Conservation (phyloP, 2,797 vertebrate genomes). For the Lepilemur ruficaudatus region DNA sequence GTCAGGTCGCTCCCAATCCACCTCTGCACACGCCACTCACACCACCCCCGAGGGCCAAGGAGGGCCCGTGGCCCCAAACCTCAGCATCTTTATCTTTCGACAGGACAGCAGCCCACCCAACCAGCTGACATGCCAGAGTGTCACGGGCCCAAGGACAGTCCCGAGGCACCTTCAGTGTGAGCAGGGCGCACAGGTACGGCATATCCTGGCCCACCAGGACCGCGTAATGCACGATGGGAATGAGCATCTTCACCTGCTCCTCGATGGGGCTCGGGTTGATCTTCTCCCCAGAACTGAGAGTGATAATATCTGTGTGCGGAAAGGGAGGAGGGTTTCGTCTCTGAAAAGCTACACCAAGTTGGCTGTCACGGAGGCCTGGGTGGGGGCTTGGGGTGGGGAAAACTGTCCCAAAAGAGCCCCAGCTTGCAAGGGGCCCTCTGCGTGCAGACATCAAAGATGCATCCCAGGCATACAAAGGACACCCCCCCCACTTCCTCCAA, state of each 20-base stretch:
- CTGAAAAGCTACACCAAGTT: not conserved
- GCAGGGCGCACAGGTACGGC: constrained; percentile 93
- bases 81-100: not conserved
- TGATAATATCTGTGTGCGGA: constrained; percentile 91
- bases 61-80: not conserved
- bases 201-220: constrained; percentile 94
- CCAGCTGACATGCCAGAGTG: not conserved
- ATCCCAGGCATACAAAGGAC: not conserved
- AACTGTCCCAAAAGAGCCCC: not conserved
- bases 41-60: rapidly evolving
- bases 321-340: not conserved
- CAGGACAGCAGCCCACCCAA: not conserved
- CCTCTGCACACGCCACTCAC: not conserved
- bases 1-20: rapidly evolving
- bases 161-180: constrained; percentile 91
- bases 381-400: not conserved
- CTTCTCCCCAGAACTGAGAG: constrained; percentile 91
- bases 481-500: not conserved
- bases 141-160: not conserved
- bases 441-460: not conserved
- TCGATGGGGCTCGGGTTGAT: constrained; percentile 92
- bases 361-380: rapidly evolving
- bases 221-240: constrained; percentile 92
- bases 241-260: constrained; percentile 88
- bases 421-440: too few relatives aligned